phyloP scores from a whole-genome alignment of 2,888 invertebrate species.

The Atherix ibis region DNA sequence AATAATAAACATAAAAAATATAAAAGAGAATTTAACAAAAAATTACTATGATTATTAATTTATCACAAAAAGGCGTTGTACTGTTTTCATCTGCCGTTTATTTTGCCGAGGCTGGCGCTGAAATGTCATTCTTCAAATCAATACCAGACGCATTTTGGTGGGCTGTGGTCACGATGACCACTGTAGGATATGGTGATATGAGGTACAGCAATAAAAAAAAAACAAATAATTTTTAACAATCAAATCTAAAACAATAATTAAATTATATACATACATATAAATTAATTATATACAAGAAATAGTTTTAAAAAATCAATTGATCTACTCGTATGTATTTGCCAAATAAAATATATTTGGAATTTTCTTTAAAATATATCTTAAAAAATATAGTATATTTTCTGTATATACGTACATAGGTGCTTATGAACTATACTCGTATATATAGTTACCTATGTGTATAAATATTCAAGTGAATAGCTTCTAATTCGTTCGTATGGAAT shows the following conservation, averaged over 20 bases:
- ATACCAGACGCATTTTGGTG: conserved; percentile 99
- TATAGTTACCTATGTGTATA: too few species aligned
- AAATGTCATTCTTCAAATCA: conserved; percentile 99
- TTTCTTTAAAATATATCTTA: too few species aligned
- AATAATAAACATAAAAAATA: conserved; percentile 1
- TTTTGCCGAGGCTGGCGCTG: conserved; percentile 99
- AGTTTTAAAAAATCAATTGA: too few species aligned
- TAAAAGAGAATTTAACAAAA: not conserved
- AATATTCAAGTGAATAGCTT: too few species aligned
- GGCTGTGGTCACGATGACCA: conserved; percentile 99
- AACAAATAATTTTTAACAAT: not conserved
- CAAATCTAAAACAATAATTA: conserved; percentile 5
- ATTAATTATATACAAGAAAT: too few species aligned
- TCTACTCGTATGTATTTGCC: too few species aligned
- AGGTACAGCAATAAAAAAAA: conserved; percentile 41
- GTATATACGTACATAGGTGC: too few species aligned
- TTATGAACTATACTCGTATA: too few species aligned
- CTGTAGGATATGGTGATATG: conserved; percentile 99
- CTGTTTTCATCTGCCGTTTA: conserved; percentile 99
- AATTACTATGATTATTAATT: conserved; percentile 8
- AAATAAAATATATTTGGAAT: too few species aligned
- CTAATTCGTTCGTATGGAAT: too few species aligned
- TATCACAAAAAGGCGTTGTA: conserved; percentile 69
- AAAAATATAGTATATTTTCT: too few species aligned
- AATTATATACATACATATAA: too few species aligned